Evolutionary conservation across 2,113 vertebrate genomes (phyloP), one percentile per base, ranked within the genome.

Genomic region (Mastomys coucha): DNA sequence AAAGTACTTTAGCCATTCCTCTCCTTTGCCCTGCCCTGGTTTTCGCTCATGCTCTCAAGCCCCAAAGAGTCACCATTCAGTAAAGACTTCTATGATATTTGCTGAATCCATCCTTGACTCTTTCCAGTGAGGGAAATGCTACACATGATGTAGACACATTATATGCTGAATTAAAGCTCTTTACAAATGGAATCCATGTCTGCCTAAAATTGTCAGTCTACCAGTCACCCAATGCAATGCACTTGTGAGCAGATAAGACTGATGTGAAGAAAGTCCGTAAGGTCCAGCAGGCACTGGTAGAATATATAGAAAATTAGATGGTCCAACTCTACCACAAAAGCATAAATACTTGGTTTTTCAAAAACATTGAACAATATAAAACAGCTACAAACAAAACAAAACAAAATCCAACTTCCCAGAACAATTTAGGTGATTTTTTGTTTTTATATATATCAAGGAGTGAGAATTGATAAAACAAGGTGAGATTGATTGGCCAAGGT

Each of bases 291-390:
- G 7, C 20, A 93, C 28, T 22, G 19, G 1, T 8, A 3, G 12
- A 45, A 0, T 28, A 1, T 14, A 45, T 1, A 33, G 28, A 45
- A 80, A 91, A 89, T 19, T 63, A 88, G 36, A 93, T 77, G 2
- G 28, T 39, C n/a, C 0, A 86, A 19, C 8, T 77, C 33, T 85
- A 73, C 2, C n/a, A 85, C 28, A 85, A 95, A 94, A 45, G 11
- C 4, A 69, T 58, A 92, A 7, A 60, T 19, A 77, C 76, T 73
- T 96, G n/a, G 11, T 31, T 69, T 97, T 86, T 95, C 60, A 39
- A 73, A 88, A 93, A 69, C 14, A 63, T 6, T 53, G n/a, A 31
- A 42, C 4, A 49, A 91, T 22, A 8, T 81, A 31, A 92, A 94
- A 96, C 8, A 97, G 24, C 70, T 77, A 82, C 45, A 13, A 87